These are phyloP conservation scores for Saccostrea cuccullata DNA, from an alignment of 1,140 invertebrate genomes.

Conservation along the genomic window DNA sequence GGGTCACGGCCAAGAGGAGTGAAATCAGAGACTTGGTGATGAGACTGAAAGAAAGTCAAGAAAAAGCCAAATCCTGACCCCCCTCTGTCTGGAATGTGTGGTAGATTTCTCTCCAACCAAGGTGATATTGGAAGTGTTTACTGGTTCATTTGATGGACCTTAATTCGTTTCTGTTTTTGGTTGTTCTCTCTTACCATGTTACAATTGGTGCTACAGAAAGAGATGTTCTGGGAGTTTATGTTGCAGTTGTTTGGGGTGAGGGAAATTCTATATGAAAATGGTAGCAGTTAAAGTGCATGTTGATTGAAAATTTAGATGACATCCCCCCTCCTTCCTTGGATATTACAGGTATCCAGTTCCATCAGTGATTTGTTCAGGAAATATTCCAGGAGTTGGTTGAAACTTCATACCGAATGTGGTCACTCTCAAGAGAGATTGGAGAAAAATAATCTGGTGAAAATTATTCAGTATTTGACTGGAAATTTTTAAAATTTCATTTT, in stretches of 20 bases:
- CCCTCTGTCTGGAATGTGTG: neutral
- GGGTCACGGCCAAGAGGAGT: slow-evolving; percentile 75
- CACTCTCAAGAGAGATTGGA: neutral
- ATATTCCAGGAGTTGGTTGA: neutral
- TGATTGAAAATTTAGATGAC: too few species aligned
- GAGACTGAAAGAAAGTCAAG: slow-evolving; percentile 73
- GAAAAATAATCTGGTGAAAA: neutral
- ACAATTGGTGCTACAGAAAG: neutral
- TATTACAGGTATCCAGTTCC: neutral
- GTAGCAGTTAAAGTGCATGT: too few species aligned
- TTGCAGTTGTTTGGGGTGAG: neutral
- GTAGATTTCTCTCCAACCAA: neutral
- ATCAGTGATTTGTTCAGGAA: neutral
- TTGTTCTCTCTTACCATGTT: neutral
- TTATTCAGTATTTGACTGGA: neutral
- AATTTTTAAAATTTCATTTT: neutral
- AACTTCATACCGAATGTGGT: neutral
- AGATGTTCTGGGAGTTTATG: neutral
- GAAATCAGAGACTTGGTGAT: slow-evolving; percentile 77
- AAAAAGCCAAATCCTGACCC: slow-evolving; percentile 53
- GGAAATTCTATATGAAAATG: neutral
- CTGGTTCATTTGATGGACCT: too few species aligned
- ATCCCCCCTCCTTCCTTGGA: too few species aligned
- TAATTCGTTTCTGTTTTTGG: neutral
- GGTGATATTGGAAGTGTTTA: neutral